Percentiles rank a stretch among this genome's conserved stretches.
Evolutionary conservation across 2,797 vertebrate species (phyloP).

Genomic region (Crax fasciolata): DNA sequence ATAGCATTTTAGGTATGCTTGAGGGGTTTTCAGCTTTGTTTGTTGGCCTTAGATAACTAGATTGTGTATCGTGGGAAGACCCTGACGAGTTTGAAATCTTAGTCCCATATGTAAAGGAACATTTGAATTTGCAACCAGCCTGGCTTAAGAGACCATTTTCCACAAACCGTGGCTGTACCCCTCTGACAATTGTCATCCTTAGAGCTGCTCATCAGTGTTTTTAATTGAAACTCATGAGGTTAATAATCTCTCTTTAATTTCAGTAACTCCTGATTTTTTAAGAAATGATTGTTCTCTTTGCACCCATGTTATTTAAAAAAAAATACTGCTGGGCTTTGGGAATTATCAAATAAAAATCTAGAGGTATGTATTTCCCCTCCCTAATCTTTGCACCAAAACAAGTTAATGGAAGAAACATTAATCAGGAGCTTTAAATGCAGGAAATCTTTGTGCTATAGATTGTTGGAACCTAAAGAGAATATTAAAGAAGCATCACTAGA

Average conservation of each 20-base stretch:
- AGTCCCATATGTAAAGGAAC: not conserved
- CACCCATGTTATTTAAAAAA: not conserved
- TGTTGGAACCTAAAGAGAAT: not conserved
- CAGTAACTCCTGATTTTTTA: not conserved
- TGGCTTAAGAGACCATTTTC: not conserved
- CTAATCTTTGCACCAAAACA: not conserved
- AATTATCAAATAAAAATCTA: not conserved
- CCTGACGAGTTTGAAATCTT: not conserved
- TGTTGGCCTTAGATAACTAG: not conserved
- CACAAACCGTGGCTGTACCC: not conserved
- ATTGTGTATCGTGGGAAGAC: not conserved
- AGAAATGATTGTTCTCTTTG: not conserved
- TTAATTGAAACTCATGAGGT: not conserved
- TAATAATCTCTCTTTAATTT: not conserved
- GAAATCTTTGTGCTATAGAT: not conserved
- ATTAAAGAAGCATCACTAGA: not conserved
- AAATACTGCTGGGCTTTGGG: not conserved
- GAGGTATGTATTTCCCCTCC: not conserved
- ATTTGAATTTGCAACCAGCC: not conserved
- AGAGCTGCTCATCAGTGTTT: not conserved
- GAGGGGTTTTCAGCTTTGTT: not conserved
- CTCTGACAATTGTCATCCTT: not conserved
- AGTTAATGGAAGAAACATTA: conserved; percentile 26
- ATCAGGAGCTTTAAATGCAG: not conserved
- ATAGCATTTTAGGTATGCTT: not conserved